Evolutionary conservation across 2,888 invertebrate genomes (phyloP), one percentile per base, ranked within the genome.

Genomic region (Xestia ashworthii): DNA sequence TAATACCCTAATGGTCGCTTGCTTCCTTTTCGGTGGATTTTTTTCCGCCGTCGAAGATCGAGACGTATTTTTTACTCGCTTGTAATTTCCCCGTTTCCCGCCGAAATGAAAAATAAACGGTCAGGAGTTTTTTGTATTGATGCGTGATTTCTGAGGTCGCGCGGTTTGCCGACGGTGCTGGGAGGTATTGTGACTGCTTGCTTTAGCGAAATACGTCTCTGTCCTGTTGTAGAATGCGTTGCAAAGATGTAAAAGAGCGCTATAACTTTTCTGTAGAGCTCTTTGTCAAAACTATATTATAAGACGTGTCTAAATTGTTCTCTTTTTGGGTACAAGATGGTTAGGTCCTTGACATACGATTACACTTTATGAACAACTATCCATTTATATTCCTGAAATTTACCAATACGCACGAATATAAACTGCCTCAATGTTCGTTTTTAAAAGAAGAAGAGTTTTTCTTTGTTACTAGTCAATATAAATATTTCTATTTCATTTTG

Each of bases 1-100:
- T 96, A 96, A 96, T 96, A 96, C 96, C 94, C 96, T 96, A 96
- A 96, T 96, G 96, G 96, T 95, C 94, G 95, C 94, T 93, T 91
- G 96, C 96, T 96, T 96, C 96, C 96, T 96, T 96, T 96, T 95
- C 94, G 94, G 92, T 92, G 92, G 93, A 92, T 93, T 93, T 93
- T 93, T 95, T 95, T 94, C 93, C 92, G 90, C 90, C 89, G 89
- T 91, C 93, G 91, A 95, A 96, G 96, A 96, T 95, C 95, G 95
- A 94, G 94, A 95, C 94, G 94, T 94, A 94, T 96, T 96, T 96
- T 96, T 95, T 94, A 94, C 94, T 92, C 91, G 76, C 80, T 84
- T 92, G 96, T 95, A 95, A 95, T 96, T 96, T 95, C 92, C 93
- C 93, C 94, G 93, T 94, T 95, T 95, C 93, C 94, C 90, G 92